A percentile compares a stretch with the other conserved stretches of the same genome.
Conservation (phyloP, 1,140 invertebrate genomes). For the Micrasema longulum region DNA sequence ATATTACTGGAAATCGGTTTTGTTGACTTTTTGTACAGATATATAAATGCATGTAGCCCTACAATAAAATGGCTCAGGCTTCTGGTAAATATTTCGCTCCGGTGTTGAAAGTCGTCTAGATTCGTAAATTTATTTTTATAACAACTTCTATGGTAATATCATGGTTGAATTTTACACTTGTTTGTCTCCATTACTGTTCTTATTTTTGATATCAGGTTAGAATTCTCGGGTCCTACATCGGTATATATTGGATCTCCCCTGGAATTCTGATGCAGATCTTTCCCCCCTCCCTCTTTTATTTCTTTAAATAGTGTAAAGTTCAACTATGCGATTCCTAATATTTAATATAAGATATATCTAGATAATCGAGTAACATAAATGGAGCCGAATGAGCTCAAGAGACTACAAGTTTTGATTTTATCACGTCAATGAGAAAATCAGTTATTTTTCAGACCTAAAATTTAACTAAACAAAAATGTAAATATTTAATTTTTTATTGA, state of each 20-base stretch:
- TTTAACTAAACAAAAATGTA: conserved; percentile 32
- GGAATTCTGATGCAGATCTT: conserved; percentile 18
- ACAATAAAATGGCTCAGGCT: conserved; percentile 37
- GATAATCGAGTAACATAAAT: conserved; percentile 51
- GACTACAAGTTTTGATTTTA: conserved; percentile 34
- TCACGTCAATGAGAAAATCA: conserved; percentile 32
- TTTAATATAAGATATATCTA: conserved; percentile 49
- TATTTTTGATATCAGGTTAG: conserved; percentile 25
- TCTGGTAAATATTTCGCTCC: conserved; percentile 42
- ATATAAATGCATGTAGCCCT: conserved; percentile 44
- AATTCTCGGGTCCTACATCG: conserved; percentile 25
- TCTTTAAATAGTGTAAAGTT: conserved; percentile 49
- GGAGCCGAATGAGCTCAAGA: conserved; percentile 48
- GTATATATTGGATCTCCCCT: conserved; percentile 47
- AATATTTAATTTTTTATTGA: conserved; percentile 31
- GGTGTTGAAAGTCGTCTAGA: conserved; percentile 48
- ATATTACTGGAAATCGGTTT: conserved; percentile 41
- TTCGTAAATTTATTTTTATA: conserved; percentile 56
- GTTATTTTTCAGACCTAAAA: conserved; percentile 33
- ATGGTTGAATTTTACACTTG: conserved; percentile 49
- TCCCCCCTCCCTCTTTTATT: conserved; percentile 35
- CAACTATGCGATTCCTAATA: conserved; percentile 44
- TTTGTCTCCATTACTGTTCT: conserved; percentile 23
- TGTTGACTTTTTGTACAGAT: conserved; percentile 44
- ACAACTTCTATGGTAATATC: conserved; percentile 42